A percentile compares a stretch with the other conserved stretches of the same genome.
These are phyloP conservation scores for Ivindomyrus marchei DNA, from an alignment of 2,113 vertebrate species.

Conservation along the genomic window DNA sequence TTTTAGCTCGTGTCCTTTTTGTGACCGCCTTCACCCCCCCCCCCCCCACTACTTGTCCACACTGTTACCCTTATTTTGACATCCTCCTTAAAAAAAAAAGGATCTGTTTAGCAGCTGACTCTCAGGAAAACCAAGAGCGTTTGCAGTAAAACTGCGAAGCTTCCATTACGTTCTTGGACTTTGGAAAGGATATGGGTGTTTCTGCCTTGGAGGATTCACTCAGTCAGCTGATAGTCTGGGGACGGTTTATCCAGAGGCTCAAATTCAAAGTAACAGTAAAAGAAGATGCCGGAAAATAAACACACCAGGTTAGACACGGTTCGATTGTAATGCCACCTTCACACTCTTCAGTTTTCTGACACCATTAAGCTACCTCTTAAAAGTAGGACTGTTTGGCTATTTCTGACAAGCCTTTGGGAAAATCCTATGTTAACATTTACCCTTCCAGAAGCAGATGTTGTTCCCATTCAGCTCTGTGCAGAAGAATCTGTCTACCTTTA, in stretches of 20 bases:
- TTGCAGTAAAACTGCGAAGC: neutral
- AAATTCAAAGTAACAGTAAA: neutral
- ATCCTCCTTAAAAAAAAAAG: neutral
- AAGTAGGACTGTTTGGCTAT: conserved; percentile 8
- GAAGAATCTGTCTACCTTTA: neutral
- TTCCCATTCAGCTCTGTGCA: neutral
- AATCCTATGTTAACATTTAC: neutral
- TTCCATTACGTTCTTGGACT: neutral
- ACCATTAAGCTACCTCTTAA: neutral
- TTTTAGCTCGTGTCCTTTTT: neutral
- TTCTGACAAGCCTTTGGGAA: conserved; percentile 1
- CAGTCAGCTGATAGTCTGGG: neutral
- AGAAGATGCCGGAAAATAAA: neutral
- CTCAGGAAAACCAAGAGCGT: neutral
- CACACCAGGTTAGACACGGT: neutral
- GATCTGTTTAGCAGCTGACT: neutral
- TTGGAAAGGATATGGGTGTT: neutral
- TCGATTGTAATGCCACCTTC: neutral
- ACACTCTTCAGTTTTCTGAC: neutral
- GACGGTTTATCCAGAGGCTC: neutral
- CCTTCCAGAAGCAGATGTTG: neutral
- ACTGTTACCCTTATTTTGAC: neutral
- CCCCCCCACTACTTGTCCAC: neutral
- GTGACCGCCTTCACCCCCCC: neutral
- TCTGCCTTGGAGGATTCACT: neutral